These are phyloP conservation scores for Coptotermes formosanus DNA, from an alignment of 1,140 invertebrate genomes.

Conservation along the genomic window DNA sequence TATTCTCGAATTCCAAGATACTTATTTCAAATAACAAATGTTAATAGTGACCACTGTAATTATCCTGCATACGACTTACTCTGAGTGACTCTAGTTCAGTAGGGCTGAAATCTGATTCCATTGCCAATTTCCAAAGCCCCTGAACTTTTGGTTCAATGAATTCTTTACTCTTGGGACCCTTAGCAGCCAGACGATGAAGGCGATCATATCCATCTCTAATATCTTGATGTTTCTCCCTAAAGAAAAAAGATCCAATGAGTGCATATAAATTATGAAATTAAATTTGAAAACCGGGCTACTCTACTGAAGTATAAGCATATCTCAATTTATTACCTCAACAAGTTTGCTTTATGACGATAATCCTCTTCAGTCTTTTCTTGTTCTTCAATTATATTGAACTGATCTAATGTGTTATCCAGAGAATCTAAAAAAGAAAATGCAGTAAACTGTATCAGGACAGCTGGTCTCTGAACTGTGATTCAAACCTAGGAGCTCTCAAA, in stretches of 20 bases:
- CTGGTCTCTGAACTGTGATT: too few species aligned
- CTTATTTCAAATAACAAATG: neutral
- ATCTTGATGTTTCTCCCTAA: conserved; percentile 71
- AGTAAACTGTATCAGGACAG: neutral
- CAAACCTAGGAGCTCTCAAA: too few species aligned
- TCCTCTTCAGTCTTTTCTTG: conserved; percentile 66
- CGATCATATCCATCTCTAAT: conserved; percentile 79
- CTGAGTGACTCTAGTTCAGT: conserved; percentile 82
- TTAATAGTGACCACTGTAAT: neutral
- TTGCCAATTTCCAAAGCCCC: conserved; percentile 79
- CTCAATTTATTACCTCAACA: conserved; percentile 51
- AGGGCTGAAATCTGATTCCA: conserved; percentile 73
- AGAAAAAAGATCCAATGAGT: conserved; percentile 22
- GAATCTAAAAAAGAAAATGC: conserved; percentile 39
- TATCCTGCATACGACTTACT: conserved; percentile 47
- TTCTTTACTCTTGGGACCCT: conserved; percentile 74
- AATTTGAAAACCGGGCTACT: neutral
- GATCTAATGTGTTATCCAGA: conserved; percentile 54
- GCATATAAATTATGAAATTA: neutral
- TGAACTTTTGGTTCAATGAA: conserved; percentile 89
- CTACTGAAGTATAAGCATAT: neutral
- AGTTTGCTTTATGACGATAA: conserved; percentile 63
- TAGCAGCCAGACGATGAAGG: conserved; percentile 68
- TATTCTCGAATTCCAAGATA: neutral
- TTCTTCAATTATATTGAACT: conserved; percentile 56